Base-by-base conservation (phyloP, 2,888 invertebrate species). In the Aplocera efformata region DNA sequence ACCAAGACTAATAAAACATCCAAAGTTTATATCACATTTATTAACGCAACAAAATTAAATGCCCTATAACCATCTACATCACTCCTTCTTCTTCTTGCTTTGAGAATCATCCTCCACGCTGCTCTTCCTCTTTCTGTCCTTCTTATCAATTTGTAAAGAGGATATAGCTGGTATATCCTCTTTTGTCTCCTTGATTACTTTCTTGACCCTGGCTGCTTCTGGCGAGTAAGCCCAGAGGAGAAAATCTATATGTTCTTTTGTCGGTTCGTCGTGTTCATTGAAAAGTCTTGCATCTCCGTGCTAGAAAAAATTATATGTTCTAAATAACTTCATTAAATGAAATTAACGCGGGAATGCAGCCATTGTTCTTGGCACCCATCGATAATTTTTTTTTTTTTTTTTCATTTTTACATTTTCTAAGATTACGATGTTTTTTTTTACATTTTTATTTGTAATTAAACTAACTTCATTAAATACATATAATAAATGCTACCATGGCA, bases 171-270 rank as follows among this genome's bases (percentile, higher is more conserved):
- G 40, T 3, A 44, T 46, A 6, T 67, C 67, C 20, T 65, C 72
- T 29, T 66, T 73, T 0, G 71, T 73, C 46, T 79, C 83, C 7
- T 72, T 59, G 28, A 85, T 62, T 3, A 69, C 44, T 42, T 84
- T 92, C 65, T 94, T 94, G 1, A 93, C 84, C 60, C 91, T 91
- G 17, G 90, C 89, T 0, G 91, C 89, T 48, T 94, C 94, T 0
- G 94, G 92, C 30, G 93, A 94, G 62, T 93, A 94, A 0, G 92
- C 94, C 94, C 94, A 94, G 39, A 94, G 82, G 28, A 94, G 89
- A 62, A 94, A 77, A 55, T 92, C 83, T 43, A 93, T 60, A 58
- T 95, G 94, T 38, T 92, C 91, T 25, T 89, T 81, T 0, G 92
- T 92, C 0, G 94, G 94, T 29, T 92, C 88, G 21, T 93, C 93